A percentile compares a stretch with the other conserved stretches of the same genome.
Evolutionary conservation across 2,113 vertebrate genomes (phyloP).

Genomic region (Gambusia holbrooki): DNA sequence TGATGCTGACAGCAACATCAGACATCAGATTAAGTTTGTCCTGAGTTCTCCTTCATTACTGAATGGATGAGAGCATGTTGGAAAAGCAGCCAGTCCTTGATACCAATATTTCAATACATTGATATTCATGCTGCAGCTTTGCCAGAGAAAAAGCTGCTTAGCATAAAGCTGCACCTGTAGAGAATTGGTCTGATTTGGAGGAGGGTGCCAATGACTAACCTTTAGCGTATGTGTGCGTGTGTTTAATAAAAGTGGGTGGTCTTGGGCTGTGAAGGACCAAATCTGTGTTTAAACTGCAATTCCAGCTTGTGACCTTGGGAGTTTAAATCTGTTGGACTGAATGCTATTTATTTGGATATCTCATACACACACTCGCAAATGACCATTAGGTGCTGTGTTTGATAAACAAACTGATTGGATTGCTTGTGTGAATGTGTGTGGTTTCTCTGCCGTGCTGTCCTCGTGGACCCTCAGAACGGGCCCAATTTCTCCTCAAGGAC

Average conservation of each 20-base stretch:
- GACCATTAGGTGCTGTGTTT: constrained; percentile 82
- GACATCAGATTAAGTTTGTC: constrained; percentile 54
- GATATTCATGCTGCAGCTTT: constrained; percentile 26
- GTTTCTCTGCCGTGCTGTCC: constrained; percentile 68
- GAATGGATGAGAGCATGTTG: constrained; percentile 53
- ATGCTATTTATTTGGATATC: constrained; percentile 79
- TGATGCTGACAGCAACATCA: constrained; percentile 67
- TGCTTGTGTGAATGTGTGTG: constrained; percentile 76
- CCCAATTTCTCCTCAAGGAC: constrained; percentile 72
- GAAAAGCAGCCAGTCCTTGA: constrained; percentile 13
- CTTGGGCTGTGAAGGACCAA: constrained; percentile 68
- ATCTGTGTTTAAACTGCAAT: constrained; percentile 77
- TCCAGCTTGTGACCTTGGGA: constrained; percentile 77
- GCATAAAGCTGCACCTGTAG: constrained; percentile 51
- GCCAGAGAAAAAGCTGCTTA: constrained; percentile 36
- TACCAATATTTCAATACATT: constrained; percentile 48
- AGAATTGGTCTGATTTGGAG: constrained; percentile 30
- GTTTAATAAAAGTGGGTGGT: constrained; percentile 80
- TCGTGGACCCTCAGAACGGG: constrained; percentile 61
- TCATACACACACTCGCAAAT: constrained; percentile 80
- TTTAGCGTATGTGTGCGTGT: constrained; percentile 61
- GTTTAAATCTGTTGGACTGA: constrained; percentile 67
- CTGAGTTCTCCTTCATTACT: constrained; percentile 36
- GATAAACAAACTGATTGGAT: constrained; percentile 85
- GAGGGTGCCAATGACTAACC: constrained; percentile 56